phyloP scores from a whole-genome alignment of 2,797 vertebrate species.

The Fringilla coelebs region DNA sequence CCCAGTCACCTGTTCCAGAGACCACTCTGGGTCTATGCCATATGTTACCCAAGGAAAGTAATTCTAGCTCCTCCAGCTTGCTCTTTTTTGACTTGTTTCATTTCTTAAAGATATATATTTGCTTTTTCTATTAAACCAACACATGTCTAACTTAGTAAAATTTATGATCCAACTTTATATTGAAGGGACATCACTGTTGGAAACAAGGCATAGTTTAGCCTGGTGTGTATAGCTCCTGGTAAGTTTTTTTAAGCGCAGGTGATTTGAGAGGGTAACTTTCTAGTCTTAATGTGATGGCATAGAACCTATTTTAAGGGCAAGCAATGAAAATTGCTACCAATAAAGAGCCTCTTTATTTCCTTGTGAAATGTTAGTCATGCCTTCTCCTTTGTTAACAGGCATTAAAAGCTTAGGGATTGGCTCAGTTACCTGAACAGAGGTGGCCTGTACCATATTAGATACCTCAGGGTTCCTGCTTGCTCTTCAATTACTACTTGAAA shows the following conservation, averaged over 20 bases:
- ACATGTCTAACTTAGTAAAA: neutral
- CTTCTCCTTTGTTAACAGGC: neutral
- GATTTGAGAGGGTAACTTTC: neutral
- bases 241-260: neutral
- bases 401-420: neutral
- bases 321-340: neutral
- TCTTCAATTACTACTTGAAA: neutral
- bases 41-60: neutral
- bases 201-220: neutral
- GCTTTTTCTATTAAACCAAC: neutral
- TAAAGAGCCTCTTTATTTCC: neutral
- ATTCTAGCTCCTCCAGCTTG: neutral
- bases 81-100: neutral
- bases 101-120: neutral
- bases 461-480: neutral
- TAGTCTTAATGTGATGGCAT: neutral
- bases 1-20: neutral
- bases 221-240: neutral
- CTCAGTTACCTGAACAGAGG: neutral
- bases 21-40: neutral
- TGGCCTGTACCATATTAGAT: neutral
- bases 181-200: neutral
- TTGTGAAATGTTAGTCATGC: neutral
- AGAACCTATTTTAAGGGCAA: neutral
- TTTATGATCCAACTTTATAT: neutral